Percentiles rank a stretch among this genome's conserved stretches.
Evolutionary conservation across 2,113 vertebrate genomes (phyloP).

Genomic region (Ondatra zibethicus): DNA sequence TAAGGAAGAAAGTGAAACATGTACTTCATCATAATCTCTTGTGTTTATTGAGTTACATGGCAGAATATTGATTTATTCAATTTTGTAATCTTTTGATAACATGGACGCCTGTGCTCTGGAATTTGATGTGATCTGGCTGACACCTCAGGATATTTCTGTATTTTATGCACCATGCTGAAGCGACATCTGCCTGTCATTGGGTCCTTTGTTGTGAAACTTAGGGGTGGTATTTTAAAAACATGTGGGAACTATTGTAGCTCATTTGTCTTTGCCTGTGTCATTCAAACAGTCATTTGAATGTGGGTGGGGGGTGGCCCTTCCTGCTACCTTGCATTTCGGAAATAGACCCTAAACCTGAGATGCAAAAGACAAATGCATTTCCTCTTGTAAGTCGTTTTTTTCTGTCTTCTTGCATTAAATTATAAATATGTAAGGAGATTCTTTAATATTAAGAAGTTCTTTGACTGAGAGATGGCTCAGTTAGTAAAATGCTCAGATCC

Average conservation of each 20-base stretch:
- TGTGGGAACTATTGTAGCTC: background rate
- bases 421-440: background rate
- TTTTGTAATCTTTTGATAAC: background rate
- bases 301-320: background rate
- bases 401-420: background rate
- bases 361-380: background rate
- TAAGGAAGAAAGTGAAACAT: background rate
- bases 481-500: background rate
- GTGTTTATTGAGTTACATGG: background rate
- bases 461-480: background rate
- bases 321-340: background rate
- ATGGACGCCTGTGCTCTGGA: background rate
- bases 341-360: background rate
- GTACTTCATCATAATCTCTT: background rate
- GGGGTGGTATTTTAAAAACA: background rate
- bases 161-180: background rate
- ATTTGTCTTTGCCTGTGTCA: background rate
- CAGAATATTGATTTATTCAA: background rate
- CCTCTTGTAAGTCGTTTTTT: background rate
- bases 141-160: background rate
- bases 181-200: background rate
- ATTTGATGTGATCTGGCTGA: background rate
- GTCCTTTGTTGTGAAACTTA: background rate
- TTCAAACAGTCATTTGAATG: background rate
- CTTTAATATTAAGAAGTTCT: background rate